Evolutionary conservation across 2,888 invertebrate species (phyloP).

Genomic region (Lysandra bellargus): DNA sequence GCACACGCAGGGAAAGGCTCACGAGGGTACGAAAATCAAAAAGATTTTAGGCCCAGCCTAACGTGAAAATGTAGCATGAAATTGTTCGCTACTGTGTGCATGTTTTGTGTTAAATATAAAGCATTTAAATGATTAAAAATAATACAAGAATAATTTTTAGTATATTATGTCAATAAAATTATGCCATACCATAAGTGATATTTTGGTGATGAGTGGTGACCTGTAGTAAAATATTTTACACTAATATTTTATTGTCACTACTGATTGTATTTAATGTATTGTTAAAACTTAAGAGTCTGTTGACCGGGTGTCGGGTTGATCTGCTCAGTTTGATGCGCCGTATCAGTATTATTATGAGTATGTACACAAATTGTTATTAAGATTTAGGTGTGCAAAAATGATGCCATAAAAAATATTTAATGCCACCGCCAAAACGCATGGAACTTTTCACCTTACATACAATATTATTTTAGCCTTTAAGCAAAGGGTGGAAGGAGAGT

Average conservation of each 20-base stretch:
- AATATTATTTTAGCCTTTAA: no score
- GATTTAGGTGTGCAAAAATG: background rate
- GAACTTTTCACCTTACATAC: no score
- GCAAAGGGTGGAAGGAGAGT: background rate
- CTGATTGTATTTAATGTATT: background rate
- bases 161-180: no score
- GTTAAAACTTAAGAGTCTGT: background rate
- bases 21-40: no score
- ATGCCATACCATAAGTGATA: no score
- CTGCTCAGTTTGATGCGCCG: background rate
- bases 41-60: background rate
- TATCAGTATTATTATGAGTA: background rate
- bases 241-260: background rate
- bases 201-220: no score
- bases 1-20: no score
- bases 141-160: background rate
- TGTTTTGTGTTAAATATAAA: background rate
- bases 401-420: background rate
- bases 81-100: background rate
- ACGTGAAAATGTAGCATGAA: background rate
- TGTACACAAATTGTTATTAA: constrained; percentile 1
- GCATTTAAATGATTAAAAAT: background rate
- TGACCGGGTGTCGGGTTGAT: background rate
- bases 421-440: background rate
- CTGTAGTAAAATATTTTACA: no score